Conservation (phyloP, 2,797 vertebrate species). For the Malurus splendens region DNA sequence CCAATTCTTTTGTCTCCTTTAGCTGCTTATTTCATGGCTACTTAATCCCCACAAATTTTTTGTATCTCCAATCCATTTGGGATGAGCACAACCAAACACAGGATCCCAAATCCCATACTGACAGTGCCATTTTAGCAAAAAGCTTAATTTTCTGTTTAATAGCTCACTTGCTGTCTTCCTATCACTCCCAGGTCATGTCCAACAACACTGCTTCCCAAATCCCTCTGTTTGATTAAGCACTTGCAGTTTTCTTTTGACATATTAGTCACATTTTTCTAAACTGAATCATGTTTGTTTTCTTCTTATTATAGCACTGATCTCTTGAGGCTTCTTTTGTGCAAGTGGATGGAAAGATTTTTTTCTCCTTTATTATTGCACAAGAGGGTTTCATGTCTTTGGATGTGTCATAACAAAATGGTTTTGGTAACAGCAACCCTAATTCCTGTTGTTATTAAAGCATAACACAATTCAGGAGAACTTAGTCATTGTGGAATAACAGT, state of each 20-base stretch:
- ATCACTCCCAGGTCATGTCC: not conserved
- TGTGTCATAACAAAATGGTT: slow-evolving; percentile 47
- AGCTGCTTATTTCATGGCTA: not conserved
- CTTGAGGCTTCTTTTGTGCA: slow-evolving; percentile 32
- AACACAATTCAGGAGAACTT: slow-evolving; percentile 47
- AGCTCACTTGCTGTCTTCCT: not conserved
- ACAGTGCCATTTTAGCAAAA: not conserved
- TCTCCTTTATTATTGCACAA: slow-evolving; percentile 46
- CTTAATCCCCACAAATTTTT: not conserved
- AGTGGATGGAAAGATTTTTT: slow-evolving; percentile 43
- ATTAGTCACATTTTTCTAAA: slow-evolving; percentile 46
- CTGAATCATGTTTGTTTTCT: slow-evolving; percentile 55
- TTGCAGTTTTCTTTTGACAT: slow-evolving; percentile 30
- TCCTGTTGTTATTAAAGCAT: slow-evolving; percentile 51
- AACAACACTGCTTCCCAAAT: not conserved
- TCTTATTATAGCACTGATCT: slow-evolving; percentile 38
- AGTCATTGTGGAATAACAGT: slow-evolving; percentile 40
- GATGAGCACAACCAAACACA: not conserved
- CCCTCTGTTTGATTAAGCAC: not conserved
- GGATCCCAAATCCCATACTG: not conserved
- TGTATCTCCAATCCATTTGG: not conserved
- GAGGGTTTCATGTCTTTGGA: slow-evolving; percentile 34
- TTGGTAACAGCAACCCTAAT: slow-evolving; percentile 48
- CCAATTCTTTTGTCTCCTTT: not conserved
- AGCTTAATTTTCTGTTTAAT: not conserved